Evolutionary conservation across 2,113 vertebrate species (phyloP), one percentile per base, ranked within the genome.

Genomic region (Riparia riparia): DNA sequence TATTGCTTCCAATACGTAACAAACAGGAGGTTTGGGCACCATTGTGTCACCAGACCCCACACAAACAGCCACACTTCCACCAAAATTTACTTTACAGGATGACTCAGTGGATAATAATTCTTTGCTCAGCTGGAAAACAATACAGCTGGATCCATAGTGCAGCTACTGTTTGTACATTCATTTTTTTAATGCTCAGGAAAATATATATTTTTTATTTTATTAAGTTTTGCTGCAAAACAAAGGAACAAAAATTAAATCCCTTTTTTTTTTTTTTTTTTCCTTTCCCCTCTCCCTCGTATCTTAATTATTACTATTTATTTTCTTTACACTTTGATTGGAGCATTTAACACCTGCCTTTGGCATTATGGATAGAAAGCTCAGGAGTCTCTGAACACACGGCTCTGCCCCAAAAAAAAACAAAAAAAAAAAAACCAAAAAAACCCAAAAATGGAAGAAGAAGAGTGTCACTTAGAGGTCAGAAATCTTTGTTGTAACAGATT

Each of bases 141-240:
- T 26, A 92, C 71, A 96, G 90, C 65, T 86, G 89, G 65, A 86
- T 89, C 56, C 57, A 6, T 13, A 44, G 47, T 49, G 86, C 91
- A 84, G 86, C 93, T 78, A 56, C 92, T 68, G 64, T 60, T 90
- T 58, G 82, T 89, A 96, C 95, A 94, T 96, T 95, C 93, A 77
- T 93, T 96, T 95, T 95, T 58, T 94, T 94, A 95, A 96, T 86
- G 88, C 49, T 96, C 93, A 94, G 88, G 95, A 96, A 95, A 95
- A 96, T 86, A 97, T 16, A 97, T 65, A 85, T 71, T 92, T 87
- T 87, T 87, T 84, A 71, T 91, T 97, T 95, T 90, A 94, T 96
- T 96, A 83, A 95, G 93, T 96, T 97, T 90, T 96, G 86, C 90
- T 97, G 95, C 95, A 96, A 96, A 97, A 96, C 94, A 91, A 93